Conservation (phyloP, 2,113 vertebrate species). For the Elanus axillaris region DNA sequence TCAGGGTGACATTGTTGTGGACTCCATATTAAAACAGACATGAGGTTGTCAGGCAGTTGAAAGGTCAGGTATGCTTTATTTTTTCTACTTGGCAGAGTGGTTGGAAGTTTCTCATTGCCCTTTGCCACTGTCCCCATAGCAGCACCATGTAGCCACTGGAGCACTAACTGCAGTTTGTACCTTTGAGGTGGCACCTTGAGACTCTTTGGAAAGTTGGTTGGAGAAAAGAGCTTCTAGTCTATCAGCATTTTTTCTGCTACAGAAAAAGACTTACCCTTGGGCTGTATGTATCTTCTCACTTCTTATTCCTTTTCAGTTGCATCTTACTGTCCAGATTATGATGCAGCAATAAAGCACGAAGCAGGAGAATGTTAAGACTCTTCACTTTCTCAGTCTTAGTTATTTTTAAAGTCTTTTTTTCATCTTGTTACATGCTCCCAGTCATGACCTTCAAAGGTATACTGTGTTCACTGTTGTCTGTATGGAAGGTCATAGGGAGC, state of each 20-base stretch:
- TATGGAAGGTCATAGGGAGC: not conserved
- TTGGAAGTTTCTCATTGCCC: not conserved
- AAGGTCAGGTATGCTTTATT: not conserved
- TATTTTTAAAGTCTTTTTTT: not conserved
- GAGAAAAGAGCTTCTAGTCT: not conserved
- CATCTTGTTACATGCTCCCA: not conserved
- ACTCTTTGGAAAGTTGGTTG: not conserved
- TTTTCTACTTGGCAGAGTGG: not conserved
- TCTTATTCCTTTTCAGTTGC: not conserved
- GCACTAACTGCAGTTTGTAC: not conserved
- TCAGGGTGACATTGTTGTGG: not conserved
- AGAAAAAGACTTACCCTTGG: not conserved
- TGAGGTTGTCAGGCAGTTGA: rapidly evolving
- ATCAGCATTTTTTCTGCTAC: not conserved
- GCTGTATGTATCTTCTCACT: not conserved
- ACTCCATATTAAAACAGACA: not conserved
- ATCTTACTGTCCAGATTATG: not conserved
- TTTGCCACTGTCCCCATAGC: not conserved
- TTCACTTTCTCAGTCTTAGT: not conserved
- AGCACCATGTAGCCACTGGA: not conserved
- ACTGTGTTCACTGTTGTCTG: not conserved
- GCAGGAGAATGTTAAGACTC: not conserved
- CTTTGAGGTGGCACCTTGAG: not conserved
- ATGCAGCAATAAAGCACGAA: not conserved
- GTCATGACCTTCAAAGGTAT: not conserved